Evolutionary conservation across 2,888 invertebrate species (phyloP).

Genomic region (Choreutis nemorana): DNA sequence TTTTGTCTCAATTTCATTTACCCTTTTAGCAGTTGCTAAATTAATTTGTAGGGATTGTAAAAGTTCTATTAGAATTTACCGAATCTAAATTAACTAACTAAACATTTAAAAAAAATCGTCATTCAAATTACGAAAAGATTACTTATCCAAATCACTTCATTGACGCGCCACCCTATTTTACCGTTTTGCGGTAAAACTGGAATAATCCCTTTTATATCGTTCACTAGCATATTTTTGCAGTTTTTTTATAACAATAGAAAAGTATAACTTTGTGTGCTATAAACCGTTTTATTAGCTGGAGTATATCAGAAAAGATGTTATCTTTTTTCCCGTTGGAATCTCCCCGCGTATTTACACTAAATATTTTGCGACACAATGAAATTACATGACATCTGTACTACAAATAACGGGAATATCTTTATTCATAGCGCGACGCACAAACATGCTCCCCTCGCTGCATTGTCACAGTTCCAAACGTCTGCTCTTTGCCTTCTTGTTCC

Average conservation of each 20-base stretch:
- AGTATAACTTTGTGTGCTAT: too few relatives aligned
- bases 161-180: constrained; percentile 21
- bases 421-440: constrained; percentile 59
- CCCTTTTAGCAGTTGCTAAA: too few relatives aligned
- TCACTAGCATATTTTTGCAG: not conserved
- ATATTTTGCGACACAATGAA: constrained; percentile 64
- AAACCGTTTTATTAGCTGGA: too few relatives aligned
- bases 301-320: constrained; percentile 53
- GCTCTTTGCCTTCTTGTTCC: constrained; percentile 38
- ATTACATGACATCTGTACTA: constrained; percentile 67
- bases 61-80: too few relatives aligned
- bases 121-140: too few relatives aligned
- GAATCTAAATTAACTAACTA: too few relatives aligned
- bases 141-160: too few relatives aligned
- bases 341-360: constrained; percentile 62
- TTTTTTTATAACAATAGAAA: too few relatives aligned
- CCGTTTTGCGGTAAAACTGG: constrained; percentile 21
- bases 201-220: not conserved
- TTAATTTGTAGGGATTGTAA: too few relatives aligned
- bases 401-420: constrained; percentile 66
- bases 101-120: too few relatives aligned
- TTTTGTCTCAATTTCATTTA: too few relatives aligned
- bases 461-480: constrained; percentile 47
- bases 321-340: constrained; percentile 37
- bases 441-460: constrained; percentile 49